Evolutionary conservation across 2,797 vertebrate species (phyloP).

Genomic region (Anableps anableps): DNA sequence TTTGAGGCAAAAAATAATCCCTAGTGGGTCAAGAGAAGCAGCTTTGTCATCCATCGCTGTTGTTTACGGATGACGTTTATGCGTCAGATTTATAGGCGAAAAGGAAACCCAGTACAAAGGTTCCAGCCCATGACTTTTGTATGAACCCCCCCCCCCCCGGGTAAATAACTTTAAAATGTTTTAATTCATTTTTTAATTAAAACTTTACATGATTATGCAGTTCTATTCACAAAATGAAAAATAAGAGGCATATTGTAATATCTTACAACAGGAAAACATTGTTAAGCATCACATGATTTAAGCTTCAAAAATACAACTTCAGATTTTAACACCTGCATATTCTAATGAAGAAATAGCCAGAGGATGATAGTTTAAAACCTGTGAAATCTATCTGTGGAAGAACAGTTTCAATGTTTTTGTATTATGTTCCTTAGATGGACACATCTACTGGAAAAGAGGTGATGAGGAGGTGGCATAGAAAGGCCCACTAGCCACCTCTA

Average conservation of each 20-base stretch:
- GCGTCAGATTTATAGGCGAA: no score
- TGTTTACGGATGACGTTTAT: no score
- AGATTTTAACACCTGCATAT: not conserved
- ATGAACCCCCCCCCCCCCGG: no score
- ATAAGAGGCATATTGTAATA: not conserved
- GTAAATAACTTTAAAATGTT: no score
- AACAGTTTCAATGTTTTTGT: not conserved
- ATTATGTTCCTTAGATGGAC: not conserved
- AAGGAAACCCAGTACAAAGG: no score
- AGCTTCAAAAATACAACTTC: not conserved
- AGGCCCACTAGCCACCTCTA: not conserved
- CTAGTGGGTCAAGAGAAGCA: no score
- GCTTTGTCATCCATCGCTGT: no score
- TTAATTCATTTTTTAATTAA: no score
- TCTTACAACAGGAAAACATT: not conserved
- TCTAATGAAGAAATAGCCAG: not conserved
- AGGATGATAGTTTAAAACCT: not conserved
- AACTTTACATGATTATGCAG: not conserved
- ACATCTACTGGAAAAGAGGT: not conserved
- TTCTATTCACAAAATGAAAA: not conserved
- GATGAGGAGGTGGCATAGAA: not conserved
- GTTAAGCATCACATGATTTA: not conserved
- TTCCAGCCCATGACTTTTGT: no score
- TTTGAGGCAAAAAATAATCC: no score
- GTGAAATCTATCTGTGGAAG: not conserved